phyloP scores from a whole-genome alignment of 2,888 invertebrate species.

The Drosophila incognita region DNA sequence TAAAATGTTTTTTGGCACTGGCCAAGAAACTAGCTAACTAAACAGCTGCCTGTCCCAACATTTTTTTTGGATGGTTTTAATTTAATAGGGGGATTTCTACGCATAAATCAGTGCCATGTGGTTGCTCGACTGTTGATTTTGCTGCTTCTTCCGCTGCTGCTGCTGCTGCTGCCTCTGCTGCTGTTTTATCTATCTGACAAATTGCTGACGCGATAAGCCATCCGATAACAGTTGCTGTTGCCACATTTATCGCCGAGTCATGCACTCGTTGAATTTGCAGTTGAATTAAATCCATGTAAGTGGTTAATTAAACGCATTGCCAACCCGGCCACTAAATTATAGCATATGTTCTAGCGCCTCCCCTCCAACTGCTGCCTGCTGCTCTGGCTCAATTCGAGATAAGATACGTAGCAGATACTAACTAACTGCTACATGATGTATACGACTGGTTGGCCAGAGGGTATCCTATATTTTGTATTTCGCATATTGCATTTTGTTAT shows the following conservation, averaged over 20 bases:
- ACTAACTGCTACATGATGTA: slow-evolving; percentile 2
- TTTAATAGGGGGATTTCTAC: slow-evolving; percentile 35
- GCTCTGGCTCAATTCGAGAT: slow-evolving; percentile 31
- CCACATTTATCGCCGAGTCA: slow-evolving; percentile 54
- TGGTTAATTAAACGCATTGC: slow-evolving; percentile 75
- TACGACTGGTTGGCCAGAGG: slow-evolving; percentile 15
- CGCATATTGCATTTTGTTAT: slow-evolving; percentile 18
- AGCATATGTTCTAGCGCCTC: slow-evolving; percentile 73
- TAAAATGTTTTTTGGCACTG: slow-evolving; percentile 50
- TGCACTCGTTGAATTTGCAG: slow-evolving; percentile 56
- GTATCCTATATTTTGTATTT: slow-evolving; percentile 17
- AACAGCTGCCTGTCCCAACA: slow-evolving; percentile 20
- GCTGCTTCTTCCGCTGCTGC: slow-evolving; percentile 4
- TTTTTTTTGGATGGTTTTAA: background rate
- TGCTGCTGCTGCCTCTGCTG: background rate
- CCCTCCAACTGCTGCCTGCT: background rate
- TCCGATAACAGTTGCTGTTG: slow-evolving; percentile 54
- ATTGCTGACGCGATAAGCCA: slow-evolving; percentile 63
- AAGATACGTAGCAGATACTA: slow-evolving; percentile 53
- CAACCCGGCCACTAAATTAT: slow-evolving; percentile 60
- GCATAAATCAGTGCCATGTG: slow-evolving; percentile 74
- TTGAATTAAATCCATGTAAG: slow-evolving; percentile 79
- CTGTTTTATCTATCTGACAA: slow-evolving; percentile 51
- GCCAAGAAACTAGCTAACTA: slow-evolving; percentile 36
- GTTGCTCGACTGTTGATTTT: slow-evolving; percentile 6